Evolutionary conservation across 1,140 invertebrate genomes (phyloP).

Genomic region (Sipha flava): DNA sequence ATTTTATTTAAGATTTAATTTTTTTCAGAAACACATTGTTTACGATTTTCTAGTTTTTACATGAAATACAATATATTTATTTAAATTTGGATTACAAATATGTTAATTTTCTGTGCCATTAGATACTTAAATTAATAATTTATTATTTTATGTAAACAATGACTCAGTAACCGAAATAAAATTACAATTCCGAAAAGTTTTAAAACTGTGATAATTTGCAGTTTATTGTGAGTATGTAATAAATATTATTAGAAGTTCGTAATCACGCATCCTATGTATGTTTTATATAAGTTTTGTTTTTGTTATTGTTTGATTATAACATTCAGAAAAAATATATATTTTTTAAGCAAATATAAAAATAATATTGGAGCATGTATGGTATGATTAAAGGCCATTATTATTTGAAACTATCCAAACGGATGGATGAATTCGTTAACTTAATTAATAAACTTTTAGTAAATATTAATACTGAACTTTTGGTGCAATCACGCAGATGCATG

Average conservation of each 20-base stretch:
- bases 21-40: too few species aligned
- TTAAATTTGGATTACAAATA: neutral
- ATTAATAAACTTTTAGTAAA: neutral
- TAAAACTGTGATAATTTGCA: too few species aligned
- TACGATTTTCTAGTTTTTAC: too few species aligned
- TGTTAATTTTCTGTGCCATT: neutral
- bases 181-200: neutral
- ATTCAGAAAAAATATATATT: neutral
- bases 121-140: neutral
- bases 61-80: too few species aligned
- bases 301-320: neutral
- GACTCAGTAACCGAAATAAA: neutral
- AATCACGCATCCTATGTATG: too few species aligned
- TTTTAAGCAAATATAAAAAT: neutral
- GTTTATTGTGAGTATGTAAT: too few species aligned
- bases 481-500: neutral
- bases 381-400: neutral
- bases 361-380: neutral
- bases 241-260: too few species aligned
- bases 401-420: neutral
- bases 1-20: too few species aligned
- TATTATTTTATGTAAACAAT: neutral
- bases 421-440: neutral
- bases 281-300: neutral
- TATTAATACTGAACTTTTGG: neutral